phyloP scores from a whole-genome alignment of 2,113 vertebrate genomes.

The Hemicordylus capensis region DNA sequence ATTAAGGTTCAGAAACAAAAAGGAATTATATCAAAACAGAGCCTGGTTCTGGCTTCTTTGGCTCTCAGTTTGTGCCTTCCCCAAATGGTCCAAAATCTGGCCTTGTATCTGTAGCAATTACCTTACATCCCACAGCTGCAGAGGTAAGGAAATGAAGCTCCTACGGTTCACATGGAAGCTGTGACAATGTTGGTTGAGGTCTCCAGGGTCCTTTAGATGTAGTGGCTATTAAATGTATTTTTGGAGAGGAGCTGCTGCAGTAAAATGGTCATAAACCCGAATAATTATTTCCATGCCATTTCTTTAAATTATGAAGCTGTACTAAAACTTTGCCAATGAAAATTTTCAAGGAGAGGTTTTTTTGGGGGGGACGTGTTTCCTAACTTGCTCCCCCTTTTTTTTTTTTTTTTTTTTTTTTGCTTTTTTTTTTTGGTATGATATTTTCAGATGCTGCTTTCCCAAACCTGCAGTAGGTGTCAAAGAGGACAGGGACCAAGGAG shows the following conservation, averaged over 20 bases:
- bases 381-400: background rate
- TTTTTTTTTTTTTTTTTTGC: background rate
- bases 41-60: slow-evolving; percentile 79
- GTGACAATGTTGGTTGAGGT: background rate
- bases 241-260: background rate
- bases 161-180: background rate
- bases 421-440: too few species aligned
- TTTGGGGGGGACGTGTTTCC: background rate
- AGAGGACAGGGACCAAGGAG: too few species aligned
- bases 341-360: background rate
- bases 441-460: background rate
- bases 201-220: background rate
- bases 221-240: background rate
- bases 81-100: slow-evolving; percentile 87
- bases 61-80: slow-evolving; percentile 79
- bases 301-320: background rate
- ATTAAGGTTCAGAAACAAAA: slow-evolving; percentile 83
- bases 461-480: background rate
- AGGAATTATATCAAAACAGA: slow-evolving; percentile 90
- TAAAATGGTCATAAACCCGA: background rate
- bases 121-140: slow-evolving; percentile 88
- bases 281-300: background rate
- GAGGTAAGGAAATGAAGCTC: slow-evolving; percentile 80
- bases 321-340: background rate
- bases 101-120: slow-evolving; percentile 94